phyloP scores from a whole-genome alignment of 2,797 vertebrate species.

The Acanthornis magna region DNA sequence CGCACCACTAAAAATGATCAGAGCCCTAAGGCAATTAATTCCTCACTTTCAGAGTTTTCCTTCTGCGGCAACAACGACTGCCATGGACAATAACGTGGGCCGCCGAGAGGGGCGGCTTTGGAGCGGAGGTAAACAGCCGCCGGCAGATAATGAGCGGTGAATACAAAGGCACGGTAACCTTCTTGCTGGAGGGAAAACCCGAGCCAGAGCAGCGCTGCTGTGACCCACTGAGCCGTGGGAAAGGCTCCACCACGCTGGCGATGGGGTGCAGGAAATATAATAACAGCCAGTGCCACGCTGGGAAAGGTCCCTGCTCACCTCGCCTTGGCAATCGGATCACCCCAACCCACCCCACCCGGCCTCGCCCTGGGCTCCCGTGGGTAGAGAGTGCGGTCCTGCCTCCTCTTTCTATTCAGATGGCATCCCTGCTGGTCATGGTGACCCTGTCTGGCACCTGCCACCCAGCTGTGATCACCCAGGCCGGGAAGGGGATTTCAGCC shows the following conservation, averaged over 20 bases:
- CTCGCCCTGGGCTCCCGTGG: neutral
- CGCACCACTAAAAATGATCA: neutral
- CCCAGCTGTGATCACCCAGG: neutral
- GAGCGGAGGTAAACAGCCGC: fast-evolving
- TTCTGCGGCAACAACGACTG: neutral
- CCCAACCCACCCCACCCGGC: neutral
- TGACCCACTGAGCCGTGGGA: fast-evolving
- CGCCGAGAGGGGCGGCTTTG: neutral
- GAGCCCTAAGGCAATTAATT: constrained; percentile 27
- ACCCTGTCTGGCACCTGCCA: neutral
- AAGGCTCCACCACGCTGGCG: neutral
- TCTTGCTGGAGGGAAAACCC: neutral
- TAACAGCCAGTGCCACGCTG: neutral
- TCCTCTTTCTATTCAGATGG: neutral
- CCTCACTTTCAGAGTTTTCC: neutral
- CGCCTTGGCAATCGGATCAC: neutral
- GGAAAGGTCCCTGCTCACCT: neutral
- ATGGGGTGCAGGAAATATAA: neutral
- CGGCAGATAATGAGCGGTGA: fast-evolving
- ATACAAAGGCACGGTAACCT: neutral
- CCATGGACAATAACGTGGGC: neutral
- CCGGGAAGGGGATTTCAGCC: neutral
- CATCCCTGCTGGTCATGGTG: neutral
- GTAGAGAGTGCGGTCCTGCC: neutral
- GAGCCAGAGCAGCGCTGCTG: neutral